These are phyloP conservation scores for Poecilia velifera DNA, from an alignment of 2,797 vertebrate species.

Conservation along the genomic window DNA sequence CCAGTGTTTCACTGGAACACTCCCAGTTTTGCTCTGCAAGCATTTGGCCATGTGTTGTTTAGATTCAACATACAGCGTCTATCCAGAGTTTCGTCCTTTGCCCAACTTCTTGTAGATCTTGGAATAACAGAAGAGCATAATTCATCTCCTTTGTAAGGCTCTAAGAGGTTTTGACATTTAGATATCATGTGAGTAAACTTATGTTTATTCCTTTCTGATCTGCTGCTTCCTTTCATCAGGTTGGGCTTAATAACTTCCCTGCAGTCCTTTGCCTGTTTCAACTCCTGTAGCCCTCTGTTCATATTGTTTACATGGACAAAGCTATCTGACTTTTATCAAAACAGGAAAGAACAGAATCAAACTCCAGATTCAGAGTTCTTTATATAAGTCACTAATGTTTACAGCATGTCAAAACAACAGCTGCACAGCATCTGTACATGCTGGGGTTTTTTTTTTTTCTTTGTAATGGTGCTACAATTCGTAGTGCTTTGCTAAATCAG, in stretches of 20 bases:
- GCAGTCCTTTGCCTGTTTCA: not conserved
- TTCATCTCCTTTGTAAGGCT: not conserved
- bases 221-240: not conserved
- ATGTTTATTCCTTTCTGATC: not conserved
- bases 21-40: not conserved
- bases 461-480: not conserved
- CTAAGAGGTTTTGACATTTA: not conserved
- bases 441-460: not conserved
- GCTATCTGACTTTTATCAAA: not conserved
- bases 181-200: not conserved
- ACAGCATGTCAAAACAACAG: conserved; percentile 4
- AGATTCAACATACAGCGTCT: not conserved
- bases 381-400: not conserved
- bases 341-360: not conserved
- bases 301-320: not conserved
- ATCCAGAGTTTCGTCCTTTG: not conserved
- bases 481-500: not conserved
- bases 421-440: not conserved
- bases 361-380: not conserved
- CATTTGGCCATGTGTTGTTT: not conserved
- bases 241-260: not conserved
- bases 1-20: not conserved
- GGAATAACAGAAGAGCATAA: not conserved
- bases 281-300: not conserved
- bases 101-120: not conserved